phyloP scores from a whole-genome alignment of 1,140 invertebrate genomes.

The Lanistes nyassanus region DNA sequence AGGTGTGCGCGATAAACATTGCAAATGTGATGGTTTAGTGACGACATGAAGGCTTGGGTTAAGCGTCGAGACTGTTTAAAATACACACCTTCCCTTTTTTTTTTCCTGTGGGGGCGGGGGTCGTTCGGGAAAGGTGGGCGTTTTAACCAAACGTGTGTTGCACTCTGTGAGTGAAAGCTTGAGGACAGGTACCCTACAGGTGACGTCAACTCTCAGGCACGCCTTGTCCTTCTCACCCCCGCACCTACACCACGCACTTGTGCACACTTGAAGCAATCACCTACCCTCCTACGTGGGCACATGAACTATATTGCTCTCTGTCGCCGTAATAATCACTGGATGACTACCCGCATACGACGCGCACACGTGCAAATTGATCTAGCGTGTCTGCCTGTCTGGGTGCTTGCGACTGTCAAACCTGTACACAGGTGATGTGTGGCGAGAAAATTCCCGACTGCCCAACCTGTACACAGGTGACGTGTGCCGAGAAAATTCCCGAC shows the following conservation, averaged over 20 bases:
- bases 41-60: no score
- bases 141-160: not conserved
- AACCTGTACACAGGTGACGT: not conserved
- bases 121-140: no score
- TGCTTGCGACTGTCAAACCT: not conserved
- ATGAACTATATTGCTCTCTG: not conserved
- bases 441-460: not conserved
- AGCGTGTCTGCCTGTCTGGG: not conserved
- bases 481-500: not conserved
- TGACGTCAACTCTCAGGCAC: no score
- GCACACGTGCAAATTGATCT: not conserved
- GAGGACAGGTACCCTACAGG: not conserved
- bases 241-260: no score
- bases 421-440: not conserved
- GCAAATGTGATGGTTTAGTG: no score
- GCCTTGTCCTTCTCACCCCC: no score
- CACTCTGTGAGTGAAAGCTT: slow-evolving; percentile 1
- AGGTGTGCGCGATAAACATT: no score
- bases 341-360: not conserved
- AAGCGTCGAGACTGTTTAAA: no score
- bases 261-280: no score
- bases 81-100: no score
- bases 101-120: no score
- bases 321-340: not conserved
- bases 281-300: not conserved